These are phyloP conservation scores for Scaptomyza pallida DNA, from an alignment of 1,140 invertebrate genomes.

Conservation along the genomic window DNA sequence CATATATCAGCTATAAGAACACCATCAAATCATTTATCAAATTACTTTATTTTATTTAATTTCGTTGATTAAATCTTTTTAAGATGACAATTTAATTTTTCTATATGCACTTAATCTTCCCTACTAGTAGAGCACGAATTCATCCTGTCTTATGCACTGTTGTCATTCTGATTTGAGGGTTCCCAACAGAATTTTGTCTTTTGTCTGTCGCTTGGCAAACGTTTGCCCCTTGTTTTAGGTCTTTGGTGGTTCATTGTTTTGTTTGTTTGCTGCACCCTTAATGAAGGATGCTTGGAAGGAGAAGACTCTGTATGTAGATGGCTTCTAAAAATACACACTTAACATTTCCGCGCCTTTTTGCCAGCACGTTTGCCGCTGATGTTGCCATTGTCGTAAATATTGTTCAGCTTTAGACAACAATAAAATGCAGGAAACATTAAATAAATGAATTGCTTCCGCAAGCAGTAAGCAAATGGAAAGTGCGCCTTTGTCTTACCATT, in stretches of 20 bases:
- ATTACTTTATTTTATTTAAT: background rate
- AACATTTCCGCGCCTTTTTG: conserved; percentile 59
- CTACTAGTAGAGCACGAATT: background rate
- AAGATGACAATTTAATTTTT: background rate
- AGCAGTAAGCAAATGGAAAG: conserved; percentile 31
- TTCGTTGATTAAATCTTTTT: background rate
- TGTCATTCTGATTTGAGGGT: conserved; percentile 8
- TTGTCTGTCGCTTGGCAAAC: conserved; percentile 32
- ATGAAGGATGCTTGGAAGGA: conserved; percentile 10
- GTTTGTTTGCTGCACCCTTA: conserved; percentile 37
- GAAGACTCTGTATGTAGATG: background rate
- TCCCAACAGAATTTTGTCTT: conserved; percentile 22
- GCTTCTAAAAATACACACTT: conserved; percentile 51
- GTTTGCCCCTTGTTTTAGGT: conserved; percentile 3
- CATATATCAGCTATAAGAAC: too few species aligned
- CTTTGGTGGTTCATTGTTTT: conserved; percentile 8
- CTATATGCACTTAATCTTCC: background rate
- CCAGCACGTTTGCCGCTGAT: conserved; percentile 24
- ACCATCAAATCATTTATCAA: too few species aligned
- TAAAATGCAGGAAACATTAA: conserved; percentile 83
- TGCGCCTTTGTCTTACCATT: conserved; percentile 66
- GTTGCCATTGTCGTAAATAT: conserved; percentile 66
- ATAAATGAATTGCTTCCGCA: conserved; percentile 80
- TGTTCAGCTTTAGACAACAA: conserved; percentile 67
- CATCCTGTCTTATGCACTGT: background rate